phyloP scores from a whole-genome alignment of 1,140 invertebrate genomes.

The Lethocerus indicus region DNA sequence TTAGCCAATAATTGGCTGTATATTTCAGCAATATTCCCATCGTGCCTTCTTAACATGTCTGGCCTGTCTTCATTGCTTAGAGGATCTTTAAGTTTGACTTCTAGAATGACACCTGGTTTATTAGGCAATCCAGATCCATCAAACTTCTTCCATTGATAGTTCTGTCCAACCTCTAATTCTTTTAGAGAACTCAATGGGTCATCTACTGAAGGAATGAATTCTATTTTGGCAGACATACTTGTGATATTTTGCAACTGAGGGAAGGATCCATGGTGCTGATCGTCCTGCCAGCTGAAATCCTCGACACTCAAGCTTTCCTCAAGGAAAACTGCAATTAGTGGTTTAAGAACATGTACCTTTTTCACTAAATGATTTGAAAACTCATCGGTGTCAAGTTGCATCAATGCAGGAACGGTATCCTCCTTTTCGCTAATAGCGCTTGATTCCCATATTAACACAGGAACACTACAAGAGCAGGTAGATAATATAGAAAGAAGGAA shows the following conservation, averaged over 20 bases:
- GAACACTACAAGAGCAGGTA: slow-evolving; percentile 16
- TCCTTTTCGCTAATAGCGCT: slow-evolving; percentile 10
- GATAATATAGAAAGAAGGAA: too few relatives aligned
- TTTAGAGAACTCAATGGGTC: slow-evolving; percentile 16
- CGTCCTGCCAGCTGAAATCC: slow-evolving; percentile 25
- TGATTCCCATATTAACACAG: slow-evolving; percentile 19
- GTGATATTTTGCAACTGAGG: slow-evolving; percentile 16
- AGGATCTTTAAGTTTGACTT: slow-evolving; percentile 22
- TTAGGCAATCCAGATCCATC: slow-evolving; percentile 10
- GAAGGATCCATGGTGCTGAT: slow-evolving; percentile 15
- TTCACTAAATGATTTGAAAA: slow-evolving; percentile 18
- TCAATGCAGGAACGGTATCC: slow-evolving; percentile 15
- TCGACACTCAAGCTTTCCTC: slow-evolving; percentile 25
- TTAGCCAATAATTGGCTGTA: slow-evolving; percentile 18
- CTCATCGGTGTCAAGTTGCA: slow-evolving; percentile 16
- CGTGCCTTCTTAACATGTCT: slow-evolving; percentile 18
- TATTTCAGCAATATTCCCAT: slow-evolving; percentile 17
- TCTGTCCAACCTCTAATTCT: slow-evolving; percentile 13
- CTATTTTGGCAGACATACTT: slow-evolving; percentile 7
- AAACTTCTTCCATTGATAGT: slow-evolving; percentile 14
- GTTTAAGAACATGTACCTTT: slow-evolving; percentile 17
- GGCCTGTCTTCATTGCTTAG: slow-evolving; percentile 20
- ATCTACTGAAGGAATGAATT: slow-evolving; percentile 19
- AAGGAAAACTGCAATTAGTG: slow-evolving; percentile 18
- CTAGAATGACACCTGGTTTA: slow-evolving; percentile 16